Base-by-base conservation (phyloP, 2,888 invertebrate genomes). In the Hypercompe scribonia region DNA sequence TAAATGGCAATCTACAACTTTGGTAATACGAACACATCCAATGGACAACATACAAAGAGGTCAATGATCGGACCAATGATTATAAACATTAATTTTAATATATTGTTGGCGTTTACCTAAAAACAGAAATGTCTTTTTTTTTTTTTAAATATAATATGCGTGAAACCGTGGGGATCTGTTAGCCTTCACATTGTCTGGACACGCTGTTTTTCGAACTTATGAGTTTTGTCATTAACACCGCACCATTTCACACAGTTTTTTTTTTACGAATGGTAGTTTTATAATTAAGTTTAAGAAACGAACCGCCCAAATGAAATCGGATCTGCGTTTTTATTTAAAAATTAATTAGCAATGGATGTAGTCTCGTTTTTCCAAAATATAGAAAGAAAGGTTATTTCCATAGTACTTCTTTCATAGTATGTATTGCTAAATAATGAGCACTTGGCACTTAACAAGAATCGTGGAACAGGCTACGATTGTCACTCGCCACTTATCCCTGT, bases 401-500 rank as follows among this genome's bases (percentile, higher is more conserved):
- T n/a, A n/a, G n/a, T n/a, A n/a, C n/a, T n/a, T n/a, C n/a, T n/a
- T n/a, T n/a, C 74, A 70, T 70, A 28, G 69, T 73, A 81, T 80
- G 81, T 82, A 83, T 81, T 85, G 86, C 81, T 89, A 84, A 89
- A 88, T 89, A 88, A 89, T 87, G 83, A 84, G 86, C 82, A 82
- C 81, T 81, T 76, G 80, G 83, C 82, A 83, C 79, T 82, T 84
- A 84, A 83, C 85, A 86, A 87, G 87, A 85, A 85, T 82, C 81
- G 84, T 78, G 81, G 80, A 85, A 82, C 85, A 82, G 84, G 81
- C 74, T 82, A 83, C 83, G 78, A 82, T 85, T 84, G 88, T 88
- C 89, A 87, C 83, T 85, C 87, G 84, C 83, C 86, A 88, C 87
- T 90, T 88, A 87, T 89, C 86, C 88, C 88, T 86, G 83, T 84